Conservation (phyloP, 2,113 vertebrate genomes). For the Hepsetus odoe region DNA sequence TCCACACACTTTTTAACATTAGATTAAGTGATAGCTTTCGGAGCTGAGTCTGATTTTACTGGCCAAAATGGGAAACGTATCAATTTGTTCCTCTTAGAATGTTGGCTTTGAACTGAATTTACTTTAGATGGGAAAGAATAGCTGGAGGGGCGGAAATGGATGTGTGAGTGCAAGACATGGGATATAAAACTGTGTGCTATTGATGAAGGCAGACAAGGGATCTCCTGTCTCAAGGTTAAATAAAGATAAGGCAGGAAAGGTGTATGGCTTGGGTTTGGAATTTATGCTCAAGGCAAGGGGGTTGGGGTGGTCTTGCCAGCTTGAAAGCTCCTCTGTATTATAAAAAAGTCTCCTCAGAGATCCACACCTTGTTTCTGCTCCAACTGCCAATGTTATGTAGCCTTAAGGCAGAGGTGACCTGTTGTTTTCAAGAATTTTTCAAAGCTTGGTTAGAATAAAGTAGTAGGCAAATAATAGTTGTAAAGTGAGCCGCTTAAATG, state of each 20-base stretch:
- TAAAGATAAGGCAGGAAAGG: slow-evolving; percentile 51
- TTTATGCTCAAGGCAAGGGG: neutral
- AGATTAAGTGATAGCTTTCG: slow-evolving; percentile 47
- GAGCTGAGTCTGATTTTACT: slow-evolving; percentile 50
- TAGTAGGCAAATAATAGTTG: slow-evolving; percentile 25
- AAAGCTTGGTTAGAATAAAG: slow-evolving; percentile 16
- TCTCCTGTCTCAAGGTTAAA: slow-evolving; percentile 63
- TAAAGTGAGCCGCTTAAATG: slow-evolving; percentile 31
- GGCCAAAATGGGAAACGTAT: slow-evolving; percentile 38
- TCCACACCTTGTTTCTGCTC: neutral
- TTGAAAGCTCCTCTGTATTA: slow-evolving; percentile 54
- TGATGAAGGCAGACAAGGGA: slow-evolving; percentile 32
- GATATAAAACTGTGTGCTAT: slow-evolving; percentile 59
- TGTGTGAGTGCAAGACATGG: slow-evolving; percentile 10
- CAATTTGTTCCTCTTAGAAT: slow-evolving; percentile 55
- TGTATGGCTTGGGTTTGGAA: slow-evolving; percentile 39
- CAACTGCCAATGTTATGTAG: slow-evolving; percentile 50
- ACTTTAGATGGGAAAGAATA: slow-evolving; percentile 45
- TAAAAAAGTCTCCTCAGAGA: slow-evolving; percentile 18
- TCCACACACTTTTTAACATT: slow-evolving; percentile 46
- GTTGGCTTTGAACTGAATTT: slow-evolving; percentile 52
- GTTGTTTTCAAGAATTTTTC: slow-evolving; percentile 23
- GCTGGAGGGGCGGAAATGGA: slow-evolving; percentile 9
- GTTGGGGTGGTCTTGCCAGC: slow-evolving; percentile 14
- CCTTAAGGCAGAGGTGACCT: slow-evolving; percentile 55